Evolutionary conservation across 2,888 invertebrate genomes (phyloP).

Genomic region (Nemotelus pantherinus): DNA sequence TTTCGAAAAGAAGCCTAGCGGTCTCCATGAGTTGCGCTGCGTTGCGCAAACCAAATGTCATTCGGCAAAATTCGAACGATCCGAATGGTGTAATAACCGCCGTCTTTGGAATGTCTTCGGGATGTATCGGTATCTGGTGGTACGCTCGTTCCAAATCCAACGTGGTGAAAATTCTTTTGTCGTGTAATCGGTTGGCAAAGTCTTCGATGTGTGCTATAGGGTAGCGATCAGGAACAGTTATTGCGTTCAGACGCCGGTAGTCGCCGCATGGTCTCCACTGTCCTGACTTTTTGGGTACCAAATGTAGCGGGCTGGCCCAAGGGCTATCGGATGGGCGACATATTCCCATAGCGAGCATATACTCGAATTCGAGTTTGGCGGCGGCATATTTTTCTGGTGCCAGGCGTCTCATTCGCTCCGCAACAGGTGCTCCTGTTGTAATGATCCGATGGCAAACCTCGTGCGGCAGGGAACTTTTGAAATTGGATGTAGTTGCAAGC

Average conservation of each 20-base stretch:
- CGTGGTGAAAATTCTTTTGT: constrained; percentile 53
- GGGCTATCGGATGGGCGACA: constrained; percentile 59
- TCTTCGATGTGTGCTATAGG: constrained; percentile 56
- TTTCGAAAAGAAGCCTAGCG: constrained; percentile 54
- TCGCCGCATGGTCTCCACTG: constrained; percentile 57
- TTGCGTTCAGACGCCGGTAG: constrained; percentile 54
- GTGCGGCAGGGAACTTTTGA: not conserved
- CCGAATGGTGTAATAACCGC: constrained; percentile 9
- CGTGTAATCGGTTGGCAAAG: constrained; percentile 50
- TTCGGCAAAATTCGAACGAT: not conserved
- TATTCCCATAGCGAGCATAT: constrained; percentile 56
- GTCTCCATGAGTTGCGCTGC: not conserved
- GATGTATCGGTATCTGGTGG: constrained; percentile 14
- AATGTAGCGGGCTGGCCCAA: constrained; percentile 60
- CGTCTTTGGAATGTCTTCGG: not conserved
- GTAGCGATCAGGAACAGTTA: constrained; percentile 57
- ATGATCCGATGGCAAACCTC: not conserved
- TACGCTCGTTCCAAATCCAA: constrained; percentile 50
- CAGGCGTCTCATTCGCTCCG: constrained; percentile 15
- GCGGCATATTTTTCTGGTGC: constrained; percentile 2
- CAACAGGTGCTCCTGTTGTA: constrained; percentile 5
- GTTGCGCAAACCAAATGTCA: constrained; percentile 7
- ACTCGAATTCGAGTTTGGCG: constrained; percentile 37
- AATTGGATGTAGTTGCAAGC: not conserved
- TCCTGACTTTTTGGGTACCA: constrained; percentile 51